phyloP scores from a whole-genome alignment of 2,797 vertebrate species.

The Oceanodroma leucorhoa region DNA sequence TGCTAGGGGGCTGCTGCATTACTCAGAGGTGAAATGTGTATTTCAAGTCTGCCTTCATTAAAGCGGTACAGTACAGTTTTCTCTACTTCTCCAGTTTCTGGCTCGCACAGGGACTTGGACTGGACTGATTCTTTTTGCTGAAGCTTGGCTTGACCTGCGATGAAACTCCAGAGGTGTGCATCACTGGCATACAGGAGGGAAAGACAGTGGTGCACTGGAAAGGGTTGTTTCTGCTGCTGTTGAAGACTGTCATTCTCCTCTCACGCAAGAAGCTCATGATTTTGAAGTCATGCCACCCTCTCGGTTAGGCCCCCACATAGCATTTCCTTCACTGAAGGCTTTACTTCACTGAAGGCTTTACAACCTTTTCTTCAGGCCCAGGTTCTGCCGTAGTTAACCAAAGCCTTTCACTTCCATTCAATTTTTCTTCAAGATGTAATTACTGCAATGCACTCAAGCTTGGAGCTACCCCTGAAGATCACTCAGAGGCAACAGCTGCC shows the following conservation, averaged over 20 bases:
- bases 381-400: background rate
- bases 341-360: background rate
- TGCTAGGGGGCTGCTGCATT: background rate
- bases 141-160: background rate
- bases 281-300: background rate
- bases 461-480: background rate
- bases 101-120: background rate
- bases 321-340: background rate
- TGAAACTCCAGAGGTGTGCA: background rate
- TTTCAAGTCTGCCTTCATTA: background rate
- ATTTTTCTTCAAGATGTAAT: background rate
- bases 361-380: background rate
- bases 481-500: conserved; percentile 9
- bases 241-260: background rate
- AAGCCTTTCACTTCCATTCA: background rate
- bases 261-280: background rate
- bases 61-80: background rate
- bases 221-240: background rate
- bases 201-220: background rate
- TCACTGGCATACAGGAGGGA: background rate
- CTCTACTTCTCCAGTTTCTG: background rate
- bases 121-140: background rate
- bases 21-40: background rate
- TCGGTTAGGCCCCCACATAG: background rate
- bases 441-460: background rate